Evolutionary conservation across 1,140 invertebrate species (phyloP), one percentile per base, ranked within the genome.

Genomic region (Drosophila suzukii): DNA sequence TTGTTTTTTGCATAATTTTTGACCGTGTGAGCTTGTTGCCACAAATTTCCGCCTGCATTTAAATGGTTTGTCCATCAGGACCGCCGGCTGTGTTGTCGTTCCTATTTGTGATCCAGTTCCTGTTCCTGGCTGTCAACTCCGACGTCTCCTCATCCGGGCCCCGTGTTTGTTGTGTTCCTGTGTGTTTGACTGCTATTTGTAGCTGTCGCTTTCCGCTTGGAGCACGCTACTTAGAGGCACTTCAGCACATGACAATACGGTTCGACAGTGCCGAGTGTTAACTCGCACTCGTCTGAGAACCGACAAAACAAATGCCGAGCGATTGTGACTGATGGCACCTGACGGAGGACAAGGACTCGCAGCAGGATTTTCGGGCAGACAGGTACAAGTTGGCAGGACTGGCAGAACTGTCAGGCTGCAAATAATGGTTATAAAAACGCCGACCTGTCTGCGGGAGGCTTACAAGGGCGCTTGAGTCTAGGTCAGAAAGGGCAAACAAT

Each of bases 301-400:
- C 75, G 50, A 47, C 53, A 70, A 68, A 78, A 78, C 55, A 78
- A 63, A 78, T 72, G 56, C 56, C 54, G 63, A 63, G 76, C 82
- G 73, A 71, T 71, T 72, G 75, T 73, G 76, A 78, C 75, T 78
- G 71, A 83, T 86, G 83, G 83, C 83, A 86, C 83, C 80, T 88
- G 82, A 88, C 65, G 59, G 36, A 56, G 81, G 44, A 51, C 66
- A 67, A 63, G 61, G 74, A 71, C 61, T 50, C 41, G 47, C 58
- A 75, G 56, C 50, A 43, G 53, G 60, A 72, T 65, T 65, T 55
- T 58, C 32, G 49, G 62, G 71, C 63, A 57, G 60, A 66, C 78
- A 81, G 56, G 47, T 54, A 68, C 71, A 73, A 44, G 73, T 56
- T 68, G 34, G 27, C 1, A 27, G 27, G 27, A 27, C 27, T 34